phyloP scores from a whole-genome alignment of 2,113 vertebrate species.

The Telmatochromis bifrenatus region DNA sequence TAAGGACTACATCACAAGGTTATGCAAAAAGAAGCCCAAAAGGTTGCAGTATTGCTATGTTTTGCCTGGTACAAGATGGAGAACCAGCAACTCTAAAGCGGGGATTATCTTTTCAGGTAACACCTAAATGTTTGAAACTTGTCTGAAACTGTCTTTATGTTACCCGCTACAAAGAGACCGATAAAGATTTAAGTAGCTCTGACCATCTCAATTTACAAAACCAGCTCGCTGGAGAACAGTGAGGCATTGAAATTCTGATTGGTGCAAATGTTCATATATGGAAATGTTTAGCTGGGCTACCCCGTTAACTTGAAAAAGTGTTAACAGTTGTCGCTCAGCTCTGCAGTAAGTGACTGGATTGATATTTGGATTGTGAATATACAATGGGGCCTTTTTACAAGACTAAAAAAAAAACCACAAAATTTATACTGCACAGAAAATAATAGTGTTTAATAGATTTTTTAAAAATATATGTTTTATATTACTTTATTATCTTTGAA shows the following conservation, averaged over 20 bases:
- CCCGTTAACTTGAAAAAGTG: not conserved
- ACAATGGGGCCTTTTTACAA: not conserved
- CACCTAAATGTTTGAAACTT: not conserved
- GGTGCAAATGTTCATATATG: not conserved
- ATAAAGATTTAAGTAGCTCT: not conserved
- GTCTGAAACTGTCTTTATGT: not conserved
- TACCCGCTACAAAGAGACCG: not conserved
- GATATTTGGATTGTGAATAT: not conserved
- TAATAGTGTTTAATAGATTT: slow-evolving; percentile 13
- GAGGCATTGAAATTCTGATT: not conserved
- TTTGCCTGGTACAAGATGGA: not conserved
- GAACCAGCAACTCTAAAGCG: not conserved
- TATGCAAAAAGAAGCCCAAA: not conserved
- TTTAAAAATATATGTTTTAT: slow-evolving; percentile 46
- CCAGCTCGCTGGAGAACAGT: not conserved
- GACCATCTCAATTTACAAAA: not conserved
- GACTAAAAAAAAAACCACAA: not conserved
- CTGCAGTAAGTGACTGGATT: not conserved
- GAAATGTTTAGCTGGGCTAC: not conserved
- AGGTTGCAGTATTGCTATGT: not conserved
- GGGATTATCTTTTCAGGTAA: not conserved
- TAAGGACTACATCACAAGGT: not conserved
- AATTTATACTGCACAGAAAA: slow-evolving; percentile 29
- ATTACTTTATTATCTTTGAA: slow-evolving; percentile 25
- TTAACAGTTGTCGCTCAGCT: not conserved